Base-by-base conservation (phyloP, 2,797 vertebrate genomes). In the Tauraco hartlaubi region DNA sequence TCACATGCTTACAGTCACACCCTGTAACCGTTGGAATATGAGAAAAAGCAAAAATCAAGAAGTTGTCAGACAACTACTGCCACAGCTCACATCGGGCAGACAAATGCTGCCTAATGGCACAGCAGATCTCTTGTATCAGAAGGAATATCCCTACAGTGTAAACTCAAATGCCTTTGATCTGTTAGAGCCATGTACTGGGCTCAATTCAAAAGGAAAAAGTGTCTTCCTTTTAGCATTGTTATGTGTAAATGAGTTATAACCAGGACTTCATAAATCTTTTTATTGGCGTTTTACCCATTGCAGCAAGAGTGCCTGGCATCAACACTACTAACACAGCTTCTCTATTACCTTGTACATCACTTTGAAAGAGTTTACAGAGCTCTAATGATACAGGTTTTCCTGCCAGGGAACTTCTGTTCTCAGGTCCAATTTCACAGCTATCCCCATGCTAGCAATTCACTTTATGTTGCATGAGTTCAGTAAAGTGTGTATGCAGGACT, bases 41-140 rank as follows among this genome's bases (percentile, higher is more conserved):
- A 93, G 35, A 49, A 86, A 89, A 75, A 41, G 19, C 8, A 86
- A 48, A 61, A 85, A 87, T 5, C 5, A 90, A 74, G 16, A 56
- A 88, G 52, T 6, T 95, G 84, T 94, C 94, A 94, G 88, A 64
- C 55, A 79, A 14, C 79, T 58, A 82, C 88, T 96, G 91, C 75
- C 77, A 83, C 54, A 92, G 83, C 61, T 92, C 94, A 73, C 92
- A 92, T 79, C 74, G 87, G 62, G 48, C 71, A 93, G 67, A 92
- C 43, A 72, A 76, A 84, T 41, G 35, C 44, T 88, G 73, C 81
- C 71, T 76, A 43, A 89, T 76, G 66, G 88, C 46, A 6, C 58
- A 85, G 39, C 3, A 4, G 16, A 90, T 91, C 66, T 48, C 28
- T 26, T 58, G 11, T 49, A 56, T 73, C n/a, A 18, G 43, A 41